phyloP scores from a whole-genome alignment of 2,113 vertebrate genomes.

The Syngnathus typhle region DNA sequence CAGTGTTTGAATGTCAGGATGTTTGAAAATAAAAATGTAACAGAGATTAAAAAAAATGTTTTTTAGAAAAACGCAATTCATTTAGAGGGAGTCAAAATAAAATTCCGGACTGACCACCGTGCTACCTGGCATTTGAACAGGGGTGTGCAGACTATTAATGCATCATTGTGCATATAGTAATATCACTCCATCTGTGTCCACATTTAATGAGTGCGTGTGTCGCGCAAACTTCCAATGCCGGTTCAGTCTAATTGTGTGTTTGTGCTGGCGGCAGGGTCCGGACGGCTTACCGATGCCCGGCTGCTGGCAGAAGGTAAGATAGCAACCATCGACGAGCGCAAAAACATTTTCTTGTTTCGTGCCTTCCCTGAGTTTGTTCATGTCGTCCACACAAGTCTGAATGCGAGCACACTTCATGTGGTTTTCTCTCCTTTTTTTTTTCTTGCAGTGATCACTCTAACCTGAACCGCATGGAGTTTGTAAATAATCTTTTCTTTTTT shows the following conservation, averaged over 20 bases:
- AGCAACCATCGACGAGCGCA: background rate
- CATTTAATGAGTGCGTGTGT: background rate
- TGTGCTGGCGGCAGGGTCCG: constrained; percentile 76
- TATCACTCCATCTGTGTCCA: background rate
- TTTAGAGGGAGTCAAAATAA: no score
- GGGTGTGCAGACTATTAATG: background rate
- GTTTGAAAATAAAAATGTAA: no score
- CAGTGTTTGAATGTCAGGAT: no score
- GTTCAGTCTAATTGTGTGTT: constrained; percentile 28
- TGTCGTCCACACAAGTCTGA: background rate
- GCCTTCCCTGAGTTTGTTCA: background rate
- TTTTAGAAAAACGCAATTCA: no score
- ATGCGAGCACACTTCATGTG: constrained; percentile 18
- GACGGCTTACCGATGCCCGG: constrained; percentile 99
- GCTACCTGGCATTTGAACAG: background rate
- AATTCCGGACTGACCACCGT: no score
- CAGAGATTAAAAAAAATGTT: no score
- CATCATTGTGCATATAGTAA: background rate
- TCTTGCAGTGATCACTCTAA: constrained; percentile 98
- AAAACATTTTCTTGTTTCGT: background rate
- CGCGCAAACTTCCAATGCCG: background rate
- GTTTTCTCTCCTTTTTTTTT: constrained; percentile 40
- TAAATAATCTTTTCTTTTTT: constrained; percentile 91
- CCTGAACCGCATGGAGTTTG: constrained; percentile 93
- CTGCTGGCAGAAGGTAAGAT: constrained; percentile 96